Base-by-base conservation (phyloP, 1,140 invertebrate genomes). In the Drosophila baimaii region DNA sequence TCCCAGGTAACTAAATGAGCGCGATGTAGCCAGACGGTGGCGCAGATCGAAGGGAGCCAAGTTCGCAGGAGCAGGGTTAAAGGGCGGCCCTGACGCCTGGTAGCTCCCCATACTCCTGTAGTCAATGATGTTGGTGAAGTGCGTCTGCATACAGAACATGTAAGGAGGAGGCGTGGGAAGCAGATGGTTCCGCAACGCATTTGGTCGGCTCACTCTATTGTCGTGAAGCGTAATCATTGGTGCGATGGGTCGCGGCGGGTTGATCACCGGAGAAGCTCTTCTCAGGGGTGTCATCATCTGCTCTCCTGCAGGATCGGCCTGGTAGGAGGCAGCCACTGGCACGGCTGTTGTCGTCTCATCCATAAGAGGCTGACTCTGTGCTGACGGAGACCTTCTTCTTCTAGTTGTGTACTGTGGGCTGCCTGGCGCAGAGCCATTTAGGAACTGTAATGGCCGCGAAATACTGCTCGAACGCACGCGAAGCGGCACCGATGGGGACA, bases 201-300 rank as follows among this genome's bases (percentile, higher is more conserved):
- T 3, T 7, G 25, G 29, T 13, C 21, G 21, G 25, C 1, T 61
- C 4, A 27, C 1, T 29, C 37, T 27, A 21, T 64, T 62, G 15
- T 57, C 17, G 37, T 62, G 56, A 12, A 44, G 62, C 2, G 62
- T 31, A 10, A 64, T 23, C 13, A 64, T 44, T 12, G 62, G 27
- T 19, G 12, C 10, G 19, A 64, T 64, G 5, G 55, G 55, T 12
- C 12, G 17, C 6, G 62, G 55, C n/a, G 19, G 43, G 5, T 12
- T 25, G 2, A 9, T 21, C 12, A 33, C 7, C 13, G 15, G 10
- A 2, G 37, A 43, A 21, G 27, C 2, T 10, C 13, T 29, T 19
- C 2, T 13, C 12, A 23, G 7, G 3, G n/a, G 31, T 10, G 25
- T 17, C 5, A 17, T 4, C 10, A 19, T 21, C 7, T 25, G 25